phyloP scores from a whole-genome alignment of 64 coral and sea anemone species.

The Pachyseris speciosa region DNA sequence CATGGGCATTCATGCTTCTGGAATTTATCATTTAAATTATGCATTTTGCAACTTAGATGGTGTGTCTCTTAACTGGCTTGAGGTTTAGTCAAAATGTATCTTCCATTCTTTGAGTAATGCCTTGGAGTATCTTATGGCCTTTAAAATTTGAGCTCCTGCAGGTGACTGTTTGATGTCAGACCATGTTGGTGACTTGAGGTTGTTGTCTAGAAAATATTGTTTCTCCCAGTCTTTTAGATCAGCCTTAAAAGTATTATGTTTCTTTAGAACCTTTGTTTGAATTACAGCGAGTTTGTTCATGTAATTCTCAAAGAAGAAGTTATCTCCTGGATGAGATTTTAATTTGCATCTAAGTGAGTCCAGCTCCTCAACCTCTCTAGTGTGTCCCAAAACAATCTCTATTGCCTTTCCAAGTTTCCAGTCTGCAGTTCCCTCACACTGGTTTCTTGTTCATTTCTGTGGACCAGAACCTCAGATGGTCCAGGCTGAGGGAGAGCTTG shows the following conservation, averaged over 20 bases:
- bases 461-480: too few species aligned
- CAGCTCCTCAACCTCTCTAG: not conserved
- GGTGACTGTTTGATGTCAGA: too few species aligned
- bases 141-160: too few species aligned
- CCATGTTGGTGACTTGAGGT: too few species aligned
- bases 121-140: too few species aligned
- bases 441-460: too few species aligned
- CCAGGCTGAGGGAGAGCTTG: not conserved
- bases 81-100: too few species aligned
- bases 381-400: not conserved
- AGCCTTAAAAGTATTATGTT: not conserved
- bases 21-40: too few species aligned
- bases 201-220: constrained; percentile 13
- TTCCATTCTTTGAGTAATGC: too few species aligned
- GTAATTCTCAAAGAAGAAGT: not conserved
- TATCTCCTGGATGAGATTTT: constrained; percentile 5
- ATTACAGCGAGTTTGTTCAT: not conserved
- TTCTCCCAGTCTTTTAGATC: constrained; percentile 38
- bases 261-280: not conserved
- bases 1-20: too few species aligned
- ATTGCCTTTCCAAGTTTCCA: constrained; percentile 42
- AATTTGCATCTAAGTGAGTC: not conserved
- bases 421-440: not conserved
- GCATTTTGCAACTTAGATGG: too few species aligned
- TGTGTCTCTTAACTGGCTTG: too few species aligned